These are phyloP conservation scores for Phylloscopus collybita DNA, from an alignment of 2,797 vertebrate species.

Conservation along the genomic window DNA sequence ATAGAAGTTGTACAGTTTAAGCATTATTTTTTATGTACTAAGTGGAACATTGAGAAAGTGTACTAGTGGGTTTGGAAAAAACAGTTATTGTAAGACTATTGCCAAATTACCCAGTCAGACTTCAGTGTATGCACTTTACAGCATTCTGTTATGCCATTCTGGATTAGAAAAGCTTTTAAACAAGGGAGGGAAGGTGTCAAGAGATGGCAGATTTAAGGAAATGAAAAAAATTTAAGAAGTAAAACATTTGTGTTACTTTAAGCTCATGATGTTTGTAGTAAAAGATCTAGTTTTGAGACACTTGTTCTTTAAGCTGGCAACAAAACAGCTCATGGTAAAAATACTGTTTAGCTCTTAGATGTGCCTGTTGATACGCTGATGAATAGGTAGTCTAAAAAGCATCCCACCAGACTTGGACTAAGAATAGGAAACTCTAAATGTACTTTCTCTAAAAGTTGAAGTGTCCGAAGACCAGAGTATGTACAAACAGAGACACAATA, in stretches of 20 bases:
- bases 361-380: background rate
- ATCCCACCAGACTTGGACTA: background rate
- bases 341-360: background rate
- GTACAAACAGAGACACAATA: background rate
- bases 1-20: background rate
- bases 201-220: background rate
- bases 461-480: background rate
- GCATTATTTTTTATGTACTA: conserved; percentile 21
- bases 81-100: background rate
- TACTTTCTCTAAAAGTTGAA: background rate
- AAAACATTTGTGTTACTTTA: background rate
- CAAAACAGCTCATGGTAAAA: background rate
- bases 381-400: background rate
- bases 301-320: background rate
- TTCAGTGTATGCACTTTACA: background rate
- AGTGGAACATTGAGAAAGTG: background rate
- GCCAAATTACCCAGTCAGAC: background rate
- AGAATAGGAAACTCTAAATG: background rate
- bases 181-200: background rate
- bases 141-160: background rate
- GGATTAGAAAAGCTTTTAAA: conserved; percentile 7
- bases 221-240: background rate
- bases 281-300: background rate
- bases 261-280: background rate
- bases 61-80: background rate